A percentile compares a stretch with the other conserved stretches of the same genome.
These are phyloP conservation scores for Caranx melampygus DNA, from an alignment of 2,113 vertebrate species.

Conservation along the genomic window DNA sequence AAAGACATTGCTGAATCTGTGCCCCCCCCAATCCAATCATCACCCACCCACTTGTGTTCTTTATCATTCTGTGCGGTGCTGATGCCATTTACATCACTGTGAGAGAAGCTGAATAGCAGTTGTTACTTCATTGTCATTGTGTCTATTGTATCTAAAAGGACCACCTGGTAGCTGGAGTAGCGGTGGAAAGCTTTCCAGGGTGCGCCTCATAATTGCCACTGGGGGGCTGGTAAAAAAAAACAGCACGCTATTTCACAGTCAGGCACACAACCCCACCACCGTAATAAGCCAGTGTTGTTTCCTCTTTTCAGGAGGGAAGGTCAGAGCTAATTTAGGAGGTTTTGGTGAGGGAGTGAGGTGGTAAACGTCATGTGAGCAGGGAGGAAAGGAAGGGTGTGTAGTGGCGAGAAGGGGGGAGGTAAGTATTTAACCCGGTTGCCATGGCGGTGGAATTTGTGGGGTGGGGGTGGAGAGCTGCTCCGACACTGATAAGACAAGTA, in stretches of 20 bases:
- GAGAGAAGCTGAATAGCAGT: slow-evolving; percentile 42
- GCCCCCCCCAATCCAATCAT: too few relatives aligned
- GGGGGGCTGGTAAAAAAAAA: slow-evolving; percentile 73
- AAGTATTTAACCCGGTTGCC: slow-evolving; percentile 43
- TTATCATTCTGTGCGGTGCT: slow-evolving; percentile 26
- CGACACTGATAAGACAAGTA: slow-evolving; percentile 38
- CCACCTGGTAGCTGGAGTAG: slow-evolving; percentile 68
- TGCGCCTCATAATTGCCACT: slow-evolving; percentile 66
- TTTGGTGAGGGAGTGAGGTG: slow-evolving; percentile 52
- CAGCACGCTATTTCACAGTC: slow-evolving; percentile 69
- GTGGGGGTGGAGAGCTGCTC: slow-evolving; percentile 17
- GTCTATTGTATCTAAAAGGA: slow-evolving; percentile 71
- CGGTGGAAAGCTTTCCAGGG: slow-evolving; percentile 49
- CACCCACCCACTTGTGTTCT: slow-evolving; percentile 2
- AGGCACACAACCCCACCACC: slow-evolving; percentile 20
- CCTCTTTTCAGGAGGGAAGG: slow-evolving; percentile 75
- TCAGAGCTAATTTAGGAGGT: slow-evolving; percentile 76
- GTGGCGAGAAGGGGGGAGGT: slow-evolving; percentile 34
- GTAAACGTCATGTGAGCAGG: slow-evolving; percentile 25
- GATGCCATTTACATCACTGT: slow-evolving; percentile 48
- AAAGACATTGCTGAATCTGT: too few relatives aligned
- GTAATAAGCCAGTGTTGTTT: slow-evolving; percentile 62
- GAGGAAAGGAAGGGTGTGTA: slow-evolving; percentile 32
- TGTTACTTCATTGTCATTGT: slow-evolving; percentile 67
- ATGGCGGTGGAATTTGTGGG: slow-evolving; percentile 8